Base-by-base conservation (phyloP, 2,113 vertebrate species). In the Mobula hypostoma region DNA sequence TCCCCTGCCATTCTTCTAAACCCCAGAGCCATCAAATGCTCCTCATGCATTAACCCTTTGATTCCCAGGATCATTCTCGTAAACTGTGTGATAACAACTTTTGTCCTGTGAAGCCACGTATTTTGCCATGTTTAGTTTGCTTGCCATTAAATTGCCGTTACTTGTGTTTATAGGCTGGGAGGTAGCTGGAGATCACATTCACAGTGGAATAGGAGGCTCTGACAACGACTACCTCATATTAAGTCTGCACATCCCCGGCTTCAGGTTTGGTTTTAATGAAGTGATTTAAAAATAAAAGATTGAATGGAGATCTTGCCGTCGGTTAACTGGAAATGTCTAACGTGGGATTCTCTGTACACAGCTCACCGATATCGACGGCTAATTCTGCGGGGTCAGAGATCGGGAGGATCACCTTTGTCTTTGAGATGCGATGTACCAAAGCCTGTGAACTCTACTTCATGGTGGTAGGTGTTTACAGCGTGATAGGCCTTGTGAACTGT, bases 391-490 rank as follows among this genome's bases (percentile, higher is more conserved):
- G 96, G 88, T 97, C 97, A 66, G 98, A 99, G 96, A 97, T 98
- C 0, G 98, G 98, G 94, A 98, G 98, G 94, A 97, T 99, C 95
- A 98, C 97, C 4, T 99, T 99, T 96, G 97, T 98, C 94, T 99
- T 99, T 97, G 99, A 99, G 96, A 98, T 97, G 29, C 95, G 96
- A 95, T 99, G 99, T 95, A 96, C 96, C 0, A 97, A 97, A 0
- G 98, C 98, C 95, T 99, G 99, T 82, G 98, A 98, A 95, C 96
- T 99, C n/a, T 99, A 99, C 96, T 99, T 99, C 94, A 99, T 99
- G 98, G 98, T 97, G 96, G 99, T 99, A 96, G 98, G 98, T 96
- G 36, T 94, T 77, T 88, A 21, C 94, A 94, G 61, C 91, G 80
- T 32, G 94, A 24, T 94, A 94, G 29, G 88, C 11, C 88, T 61